These are phyloP conservation scores for Ciconia maguari DNA, from an alignment of 2,113 vertebrate species.

Conservation along the genomic window DNA sequence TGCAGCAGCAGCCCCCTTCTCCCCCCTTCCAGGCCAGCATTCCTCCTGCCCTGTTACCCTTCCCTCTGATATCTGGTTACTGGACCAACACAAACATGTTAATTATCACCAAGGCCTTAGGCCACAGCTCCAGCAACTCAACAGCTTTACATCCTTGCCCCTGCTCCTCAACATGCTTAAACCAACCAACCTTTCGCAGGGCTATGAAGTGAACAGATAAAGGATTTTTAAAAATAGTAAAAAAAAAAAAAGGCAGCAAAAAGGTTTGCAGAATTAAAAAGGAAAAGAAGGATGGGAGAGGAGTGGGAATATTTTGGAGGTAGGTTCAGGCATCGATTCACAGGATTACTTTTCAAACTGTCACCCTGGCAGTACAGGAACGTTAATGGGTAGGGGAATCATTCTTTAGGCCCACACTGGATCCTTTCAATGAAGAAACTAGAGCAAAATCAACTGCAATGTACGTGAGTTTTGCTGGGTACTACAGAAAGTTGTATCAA, in stretches of 20 bases:
- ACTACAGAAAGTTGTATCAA: background rate
- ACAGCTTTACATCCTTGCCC: background rate
- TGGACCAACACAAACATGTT: background rate
- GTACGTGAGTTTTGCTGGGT: background rate
- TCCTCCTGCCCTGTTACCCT: background rate
- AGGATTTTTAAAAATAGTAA: background rate
- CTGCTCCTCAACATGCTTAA: background rate
- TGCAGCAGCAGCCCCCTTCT: background rate
- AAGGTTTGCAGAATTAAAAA: background rate
- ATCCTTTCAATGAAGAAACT: background rate
- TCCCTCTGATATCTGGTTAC: background rate
- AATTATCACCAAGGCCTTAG: background rate
- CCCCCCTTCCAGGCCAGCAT: background rate
- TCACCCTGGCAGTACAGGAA: background rate
- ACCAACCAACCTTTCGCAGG: background rate
- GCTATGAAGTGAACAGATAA: background rate
- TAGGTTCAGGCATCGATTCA: background rate
- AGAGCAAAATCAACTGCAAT: background rate
- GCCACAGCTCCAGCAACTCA: background rate
- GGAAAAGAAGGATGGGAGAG: background rate
- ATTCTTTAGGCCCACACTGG: background rate
- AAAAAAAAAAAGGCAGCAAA: background rate
- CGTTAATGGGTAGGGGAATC: accelerated
- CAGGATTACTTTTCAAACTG: background rate
- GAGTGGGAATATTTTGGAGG: background rate